A percentile compares a stretch with the other conserved stretches of the same genome.
Conservation (phyloP, 2,113 vertebrate genomes). For the Colossoma macropomum region DNA sequence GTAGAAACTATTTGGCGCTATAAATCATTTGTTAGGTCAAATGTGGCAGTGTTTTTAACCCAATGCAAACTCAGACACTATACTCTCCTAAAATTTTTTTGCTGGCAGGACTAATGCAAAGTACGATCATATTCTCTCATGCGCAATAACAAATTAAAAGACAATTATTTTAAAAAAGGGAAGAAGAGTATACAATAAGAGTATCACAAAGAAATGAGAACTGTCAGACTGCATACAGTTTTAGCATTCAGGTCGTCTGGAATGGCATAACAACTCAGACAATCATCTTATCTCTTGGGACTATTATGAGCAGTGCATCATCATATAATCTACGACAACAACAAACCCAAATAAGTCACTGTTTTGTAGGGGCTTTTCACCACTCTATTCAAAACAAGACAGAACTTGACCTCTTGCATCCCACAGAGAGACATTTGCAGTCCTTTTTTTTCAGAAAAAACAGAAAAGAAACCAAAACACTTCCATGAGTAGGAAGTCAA, state of each 20-base stretch:
- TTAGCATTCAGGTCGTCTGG: slow-evolving; percentile 44
- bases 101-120: slow-evolving; percentile 37
- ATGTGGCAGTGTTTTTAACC: slow-evolving; percentile 25
- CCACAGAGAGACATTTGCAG: not conserved
- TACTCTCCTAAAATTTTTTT: slow-evolving; percentile 19
- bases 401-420: slow-evolving; percentile 17
- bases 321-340: not conserved
- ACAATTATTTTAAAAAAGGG: not conserved
- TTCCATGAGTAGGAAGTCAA: not conserved
- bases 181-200: slow-evolving; percentile 2
- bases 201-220: slow-evolving; percentile 12
- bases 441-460: slow-evolving; percentile 5
- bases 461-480: not conserved
- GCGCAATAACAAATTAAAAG: not conserved
- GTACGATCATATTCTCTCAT: slow-evolving; percentile 13
- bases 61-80: slow-evolving; percentile 22
- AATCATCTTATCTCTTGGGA: slow-evolving; percentile 10
- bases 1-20: not conserved
- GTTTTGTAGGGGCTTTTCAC: not conserved
- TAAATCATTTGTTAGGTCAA: slow-evolving; percentile 2
- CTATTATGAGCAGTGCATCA: not conserved
- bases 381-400: not conserved
- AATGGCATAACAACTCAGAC: slow-evolving; percentile 15
- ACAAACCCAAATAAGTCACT: not conserved
- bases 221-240: slow-evolving; percentile 20